A percentile compares a stretch with the other conserved stretches of the same genome.
Evolutionary conservation across 1,140 invertebrate genomes (phyloP).

Genomic region (Thaumetopoea pityocampa): DNA sequence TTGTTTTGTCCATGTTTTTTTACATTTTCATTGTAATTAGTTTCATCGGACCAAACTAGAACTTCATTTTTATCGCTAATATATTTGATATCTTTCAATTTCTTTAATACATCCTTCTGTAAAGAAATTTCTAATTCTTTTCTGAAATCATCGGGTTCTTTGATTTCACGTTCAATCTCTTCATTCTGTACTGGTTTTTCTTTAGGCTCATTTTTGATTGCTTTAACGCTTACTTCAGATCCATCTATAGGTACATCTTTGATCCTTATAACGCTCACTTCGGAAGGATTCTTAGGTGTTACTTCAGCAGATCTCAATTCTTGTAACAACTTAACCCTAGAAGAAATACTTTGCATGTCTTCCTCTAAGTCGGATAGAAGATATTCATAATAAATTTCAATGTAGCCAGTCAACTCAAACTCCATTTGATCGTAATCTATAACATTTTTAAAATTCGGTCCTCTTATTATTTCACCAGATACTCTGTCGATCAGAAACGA

Average conservation of each 20-base stretch:
- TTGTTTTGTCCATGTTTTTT: conserved; percentile 17
- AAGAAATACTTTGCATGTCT: conserved; percentile 50
- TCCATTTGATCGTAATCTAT: conserved; percentile 60
- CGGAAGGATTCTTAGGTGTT: conserved; percentile 33
- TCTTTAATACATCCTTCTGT: conserved; percentile 32
- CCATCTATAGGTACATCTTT: conserved; percentile 26
- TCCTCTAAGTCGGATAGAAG: conserved; percentile 45
- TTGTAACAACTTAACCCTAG: conserved; percentile 54
- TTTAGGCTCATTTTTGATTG: conserved; percentile 4
- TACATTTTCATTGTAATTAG: conserved; percentile 22
- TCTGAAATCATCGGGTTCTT: conserved; percentile 16
- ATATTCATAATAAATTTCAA: conserved; percentile 55
- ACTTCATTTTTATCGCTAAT: conserved; percentile 37
- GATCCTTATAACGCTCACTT: conserved; percentile 16
- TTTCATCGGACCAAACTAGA: conserved; percentile 36
- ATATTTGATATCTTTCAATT: conserved; percentile 41
- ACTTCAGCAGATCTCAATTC: conserved; percentile 41
- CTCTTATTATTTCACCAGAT: conserved; percentile 55
- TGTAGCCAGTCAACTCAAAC: conserved; percentile 50
- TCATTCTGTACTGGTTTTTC: conserved; percentile 12
- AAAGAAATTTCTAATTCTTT: conserved; percentile 26
- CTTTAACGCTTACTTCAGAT: conserved; percentile 18
- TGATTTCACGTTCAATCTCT: conserved; percentile 4
- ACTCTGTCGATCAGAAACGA: conserved; percentile 52
- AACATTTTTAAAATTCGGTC: conserved; percentile 52